Base-by-base conservation (phyloP, 2,888 invertebrate species). In the Megastigmus dorsalis region DNA sequence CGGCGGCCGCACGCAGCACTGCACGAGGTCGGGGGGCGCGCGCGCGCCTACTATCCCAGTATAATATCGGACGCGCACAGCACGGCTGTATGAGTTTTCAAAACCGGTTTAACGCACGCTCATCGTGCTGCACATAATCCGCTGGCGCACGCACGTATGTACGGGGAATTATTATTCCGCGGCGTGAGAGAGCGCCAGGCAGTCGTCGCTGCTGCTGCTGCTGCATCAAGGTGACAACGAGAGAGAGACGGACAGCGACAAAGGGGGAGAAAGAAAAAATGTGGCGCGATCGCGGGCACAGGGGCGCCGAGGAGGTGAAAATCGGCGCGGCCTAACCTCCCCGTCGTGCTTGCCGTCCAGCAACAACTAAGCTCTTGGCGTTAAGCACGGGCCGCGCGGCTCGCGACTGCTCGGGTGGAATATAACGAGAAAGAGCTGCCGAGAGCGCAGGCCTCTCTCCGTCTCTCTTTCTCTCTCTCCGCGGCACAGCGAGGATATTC, bases 401-500 rank as follows among this genome's bases (percentile, higher is more conserved):
- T 7, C 48, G 20, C 6, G 28, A n/a, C n/a, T n/a, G n/a, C n/a
- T n/a, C n/a, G n/a, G n/a, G n/a, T n/a, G n/a, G n/a, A n/a, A n/a
- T n/a, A n/a, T n/a, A n/a, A n/a, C n/a, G n/a, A n/a, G n/a, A n/a
- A n/a, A 5, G 28, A 15, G 28, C 26, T 9, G 50, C 15, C 26
- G 38, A 20, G 13, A 15, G 60, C 60, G 41, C 18, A n/a, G 9
- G 30, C 6, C 18, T 7, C 28, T 55, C 2, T 33, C 10, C 38
- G 38, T 7, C 38, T 6, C 13, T 38, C 10, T 2, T 15, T 15
- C 18, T 15, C 20, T 30, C n/a, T 33, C 10, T 20, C n/a, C n/a
- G n/a, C n/a, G n/a, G n/a, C n/a, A n/a, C n/a, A n/a, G n/a, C n/a
- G 36, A 55, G 18, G 43, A 43, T 54, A 55, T 43, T 54, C 66